A percentile compares a stretch with the other conserved stretches of the same genome.
Conservation (phyloP, 2,113 vertebrate genomes). For the Bambusicola thoracicus region DNA sequence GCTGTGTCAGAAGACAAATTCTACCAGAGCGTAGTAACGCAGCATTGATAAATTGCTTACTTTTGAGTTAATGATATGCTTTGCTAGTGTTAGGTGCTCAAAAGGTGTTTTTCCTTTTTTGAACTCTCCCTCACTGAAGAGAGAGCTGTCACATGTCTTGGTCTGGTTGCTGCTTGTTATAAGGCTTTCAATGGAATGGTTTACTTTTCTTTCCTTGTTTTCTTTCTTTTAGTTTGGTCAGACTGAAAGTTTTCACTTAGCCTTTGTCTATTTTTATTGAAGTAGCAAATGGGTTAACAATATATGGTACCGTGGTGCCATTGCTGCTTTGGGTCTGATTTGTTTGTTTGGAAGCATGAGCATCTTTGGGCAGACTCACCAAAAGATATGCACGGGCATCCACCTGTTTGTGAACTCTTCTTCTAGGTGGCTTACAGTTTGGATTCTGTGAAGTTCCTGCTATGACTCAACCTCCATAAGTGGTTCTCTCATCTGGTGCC, state of each 20-base stretch:
- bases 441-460: not conserved
- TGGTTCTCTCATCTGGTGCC: not conserved
- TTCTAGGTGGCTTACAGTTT: not conserved
- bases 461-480: not conserved
- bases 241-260: not conserved
- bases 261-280: not conserved
- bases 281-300: not conserved
- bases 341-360: not conserved
- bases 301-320: rapidly evolving
- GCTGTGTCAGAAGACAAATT: not conserved
- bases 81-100: not conserved
- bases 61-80: rapidly evolving
- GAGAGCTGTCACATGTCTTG: not conserved
- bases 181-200: not conserved
- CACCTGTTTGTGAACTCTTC: not conserved
- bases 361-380: not conserved
- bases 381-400: not conserved
- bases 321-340: not conserved
- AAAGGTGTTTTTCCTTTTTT: not conserved
- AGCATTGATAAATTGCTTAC: not conserved
- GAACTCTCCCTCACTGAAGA: not conserved
- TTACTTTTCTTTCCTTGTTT: not conserved
- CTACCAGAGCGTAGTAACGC: not conserved
- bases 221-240: not conserved
- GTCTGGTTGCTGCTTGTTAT: not conserved